Conservation (phyloP, 2,797 vertebrate species). For the Threskiornis aethiopicus region DNA sequence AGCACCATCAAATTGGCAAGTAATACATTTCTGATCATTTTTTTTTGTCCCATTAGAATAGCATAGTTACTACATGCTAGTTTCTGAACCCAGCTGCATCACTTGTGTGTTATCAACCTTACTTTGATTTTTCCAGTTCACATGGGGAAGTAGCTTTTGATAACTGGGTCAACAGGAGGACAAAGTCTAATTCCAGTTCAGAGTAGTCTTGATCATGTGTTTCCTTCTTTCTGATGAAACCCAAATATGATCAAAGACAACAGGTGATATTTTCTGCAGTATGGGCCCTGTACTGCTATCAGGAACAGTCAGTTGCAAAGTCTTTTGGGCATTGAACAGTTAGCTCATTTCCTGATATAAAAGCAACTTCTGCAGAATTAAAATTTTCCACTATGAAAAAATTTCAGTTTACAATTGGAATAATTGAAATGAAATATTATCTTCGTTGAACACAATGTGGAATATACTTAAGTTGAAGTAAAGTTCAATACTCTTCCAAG, state of each 20-base stretch:
- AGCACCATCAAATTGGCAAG: neutral
- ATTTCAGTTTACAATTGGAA: neutral
- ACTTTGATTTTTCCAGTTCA: conserved; percentile 5
- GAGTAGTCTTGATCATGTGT: neutral
- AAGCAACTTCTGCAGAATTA: neutral
- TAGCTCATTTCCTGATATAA: neutral
- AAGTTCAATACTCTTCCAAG: neutral
- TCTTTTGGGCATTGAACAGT: neutral
- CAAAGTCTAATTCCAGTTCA: neutral
- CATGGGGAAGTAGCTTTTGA: neutral
- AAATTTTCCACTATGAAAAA: neutral
- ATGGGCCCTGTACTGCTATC: neutral
- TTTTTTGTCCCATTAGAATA: neutral
- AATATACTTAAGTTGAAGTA: neutral
- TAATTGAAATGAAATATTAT: neutral
- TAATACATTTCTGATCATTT: neutral
- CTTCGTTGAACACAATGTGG: neutral
- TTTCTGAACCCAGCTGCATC: neutral
- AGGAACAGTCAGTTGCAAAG: neutral
- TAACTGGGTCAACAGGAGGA: neutral
- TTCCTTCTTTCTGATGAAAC: neutral
- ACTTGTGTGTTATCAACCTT: neutral
- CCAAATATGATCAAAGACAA: neutral
- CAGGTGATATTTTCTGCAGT: neutral
- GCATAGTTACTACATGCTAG: neutral